Base-by-base conservation (phyloP, 2,888 invertebrate species). In the Caenorhabditis plicata region DNA sequence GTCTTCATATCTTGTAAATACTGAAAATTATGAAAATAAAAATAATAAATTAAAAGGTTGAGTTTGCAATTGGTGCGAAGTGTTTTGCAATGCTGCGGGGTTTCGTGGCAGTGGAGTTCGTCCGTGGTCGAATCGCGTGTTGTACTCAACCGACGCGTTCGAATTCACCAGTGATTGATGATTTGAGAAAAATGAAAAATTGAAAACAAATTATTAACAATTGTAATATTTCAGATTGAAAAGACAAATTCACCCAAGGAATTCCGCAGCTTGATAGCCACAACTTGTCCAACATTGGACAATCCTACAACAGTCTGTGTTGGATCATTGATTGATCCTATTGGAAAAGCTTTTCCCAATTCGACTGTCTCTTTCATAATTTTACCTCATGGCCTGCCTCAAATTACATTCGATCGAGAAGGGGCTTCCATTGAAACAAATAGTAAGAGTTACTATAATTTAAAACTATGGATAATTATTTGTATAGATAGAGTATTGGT, bases 321-420 rank as follows among this genome's bases (percentile, higher is more conserved):
- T 23, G 60, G 60, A 11, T 43, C 43, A 26, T 22, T 60, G 49
- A 50, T 60, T 22, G 49, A 49, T 2, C 50, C 49, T 19, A 60
- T 60, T 43, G 49, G 45, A 22, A 35, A 69, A 23, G 56, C 66
- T 20, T 79, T 66, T 42, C 78, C 79, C 5, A 74, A 79, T 35
- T 69, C 74, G 7, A 75, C 73, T 1, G 68, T 75, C 22, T 74
- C 75, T 4, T 78, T 79, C 41, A 62, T 69, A 15, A 61, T 80
- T 26, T 48, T 78, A 7, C 77, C 78, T 0, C 75, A 80, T 48
- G 71, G 71, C 3, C 51, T 79, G 20, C 79, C 79, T n/a, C 74
- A 75, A 41, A 70, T 76, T 22, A 40, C 35, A 15, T 75, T 80
- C 51, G 64, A 64, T 35, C 64, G 71, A n/a, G 75, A 71, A n/a